Evolutionary conservation across 2,888 invertebrate species (phyloP).

Genomic region (Gastrophysa polygoni): DNA sequence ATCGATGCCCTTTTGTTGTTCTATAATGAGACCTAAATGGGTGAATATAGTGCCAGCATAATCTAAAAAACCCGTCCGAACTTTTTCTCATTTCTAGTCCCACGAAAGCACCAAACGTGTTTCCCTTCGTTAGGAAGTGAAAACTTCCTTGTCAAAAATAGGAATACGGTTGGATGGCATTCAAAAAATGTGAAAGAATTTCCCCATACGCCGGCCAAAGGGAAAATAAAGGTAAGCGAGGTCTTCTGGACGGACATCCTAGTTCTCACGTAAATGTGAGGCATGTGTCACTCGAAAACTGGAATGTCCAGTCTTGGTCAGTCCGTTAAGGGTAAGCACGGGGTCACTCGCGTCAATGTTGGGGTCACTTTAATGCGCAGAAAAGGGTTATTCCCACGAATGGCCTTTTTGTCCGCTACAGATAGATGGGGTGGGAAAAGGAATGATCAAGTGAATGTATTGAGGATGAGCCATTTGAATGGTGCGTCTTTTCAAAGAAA

Average conservation of each 20-base stretch:
- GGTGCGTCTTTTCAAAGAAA: constrained; percentile 43
- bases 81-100: constrained; percentile 18
- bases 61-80: constrained; percentile 27
- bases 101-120: constrained; percentile 12
- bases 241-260: constrained; percentile 42
- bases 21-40: not conserved
- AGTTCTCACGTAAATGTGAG: constrained; percentile 47
- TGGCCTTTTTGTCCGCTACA: constrained; percentile 43
- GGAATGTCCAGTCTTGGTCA: constrained; percentile 56
- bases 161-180: constrained; percentile 14
- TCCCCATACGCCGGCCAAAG: constrained; percentile 12
- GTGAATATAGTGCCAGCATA: not conserved
- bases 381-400: constrained; percentile 52
- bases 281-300: constrained; percentile 51
- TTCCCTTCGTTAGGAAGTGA: constrained; percentile 18
- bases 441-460: constrained; percentile 53
- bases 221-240: constrained; percentile 22
- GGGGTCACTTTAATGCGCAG: constrained; percentile 47
- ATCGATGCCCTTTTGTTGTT: not conserved
- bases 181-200: constrained; percentile 27
- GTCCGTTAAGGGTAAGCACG: constrained; percentile 52
- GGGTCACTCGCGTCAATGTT: constrained; percentile 47
- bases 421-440: constrained; percentile 49
- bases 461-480: constrained; percentile 41
- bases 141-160: constrained; percentile 32